Conservation (phyloP, 2,888 invertebrate genomes). For the Euclidia mi region DNA sequence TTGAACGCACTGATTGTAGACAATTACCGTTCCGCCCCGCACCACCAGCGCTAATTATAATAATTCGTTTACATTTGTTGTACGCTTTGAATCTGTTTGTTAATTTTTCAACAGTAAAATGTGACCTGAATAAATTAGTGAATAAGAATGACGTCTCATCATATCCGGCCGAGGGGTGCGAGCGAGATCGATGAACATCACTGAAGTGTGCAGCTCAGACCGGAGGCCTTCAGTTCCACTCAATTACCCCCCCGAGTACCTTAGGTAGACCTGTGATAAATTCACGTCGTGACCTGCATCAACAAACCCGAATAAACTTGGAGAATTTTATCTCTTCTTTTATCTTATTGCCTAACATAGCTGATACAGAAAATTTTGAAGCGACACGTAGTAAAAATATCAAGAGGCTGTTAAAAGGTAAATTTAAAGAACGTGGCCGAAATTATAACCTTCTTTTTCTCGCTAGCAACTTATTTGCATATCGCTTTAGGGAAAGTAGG, state of each 20-base stretch:
- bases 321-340: slow-evolving; percentile 75
- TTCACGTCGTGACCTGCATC: slow-evolving; percentile 81
- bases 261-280: slow-evolving; percentile 80
- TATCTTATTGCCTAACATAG: slow-evolving; percentile 71
- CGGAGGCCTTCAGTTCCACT: slow-evolving; percentile 70
- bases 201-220: slow-evolving; percentile 58
- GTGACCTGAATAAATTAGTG: slow-evolving; percentile 36
- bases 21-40: slow-evolving; percentile 26
- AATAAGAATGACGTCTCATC: slow-evolving; percentile 27
- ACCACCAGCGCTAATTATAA: slow-evolving; percentile 32
- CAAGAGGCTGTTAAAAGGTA: slow-evolving; percentile 82
- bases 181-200: slow-evolving; percentile 44
- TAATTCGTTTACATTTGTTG: slow-evolving; percentile 22
- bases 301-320: slow-evolving; percentile 72
- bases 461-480: slow-evolving; percentile 70
- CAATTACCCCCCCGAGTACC: slow-evolving; percentile 75
- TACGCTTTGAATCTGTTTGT: slow-evolving; percentile 39
- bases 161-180: slow-evolving; percentile 12
- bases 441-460: slow-evolving; percentile 76
- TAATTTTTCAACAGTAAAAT: slow-evolving; percentile 39
- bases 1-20: slow-evolving; percentile 31
- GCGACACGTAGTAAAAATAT: slow-evolving; percentile 84
- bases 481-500: slow-evolving; percentile 56
- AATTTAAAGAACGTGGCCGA: slow-evolving; percentile 83
- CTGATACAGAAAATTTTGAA: slow-evolving; percentile 72